Conservation (phyloP, 2,888 invertebrate genomes). For the Caenorhabditis japonica region DNA sequence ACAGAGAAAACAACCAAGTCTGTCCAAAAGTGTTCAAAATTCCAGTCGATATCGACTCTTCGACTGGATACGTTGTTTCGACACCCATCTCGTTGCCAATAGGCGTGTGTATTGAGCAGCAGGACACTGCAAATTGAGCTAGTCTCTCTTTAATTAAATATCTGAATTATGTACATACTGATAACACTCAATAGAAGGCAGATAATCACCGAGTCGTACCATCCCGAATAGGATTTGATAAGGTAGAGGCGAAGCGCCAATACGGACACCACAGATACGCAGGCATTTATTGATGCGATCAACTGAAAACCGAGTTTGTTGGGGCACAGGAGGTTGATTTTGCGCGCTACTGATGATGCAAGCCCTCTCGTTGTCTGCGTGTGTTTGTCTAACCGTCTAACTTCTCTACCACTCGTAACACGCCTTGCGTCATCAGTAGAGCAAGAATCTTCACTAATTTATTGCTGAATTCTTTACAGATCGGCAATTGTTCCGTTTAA, state of each 20-base stretch:
- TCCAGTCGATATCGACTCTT: slow-evolving; percentile 73
- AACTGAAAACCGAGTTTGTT: slow-evolving; percentile 5
- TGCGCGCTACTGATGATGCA: no score
- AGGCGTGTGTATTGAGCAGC: slow-evolving; percentile 35
- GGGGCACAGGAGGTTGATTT: no score
- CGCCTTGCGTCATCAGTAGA: no score
- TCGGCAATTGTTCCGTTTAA: no score
- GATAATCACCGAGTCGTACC: slow-evolving; percentile 44
- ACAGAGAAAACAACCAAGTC: slow-evolving; percentile 32
- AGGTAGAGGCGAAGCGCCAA: slow-evolving; percentile 29
- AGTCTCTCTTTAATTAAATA: neutral
- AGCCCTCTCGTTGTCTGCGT: no score
- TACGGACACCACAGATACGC: slow-evolving; percentile 14
- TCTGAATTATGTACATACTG: slow-evolving; percentile 12
- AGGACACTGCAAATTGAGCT: slow-evolving; percentile 23
- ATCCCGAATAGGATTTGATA: slow-evolving; percentile 24
- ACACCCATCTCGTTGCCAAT: slow-evolving; percentile 70
- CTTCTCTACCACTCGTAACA: no score
- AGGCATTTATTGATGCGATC: slow-evolving; percentile 19
- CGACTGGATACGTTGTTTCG: slow-evolving; percentile 73
- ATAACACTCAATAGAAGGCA: slow-evolving; percentile 28
- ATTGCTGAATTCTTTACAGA: no score
- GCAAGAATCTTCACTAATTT: no score
- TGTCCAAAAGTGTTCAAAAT: slow-evolving; percentile 68
- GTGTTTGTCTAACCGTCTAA: no score